These are phyloP conservation scores for Microcebus griseorufus DNA, from an alignment of 2,113 vertebrate genomes.

Conservation along the genomic window DNA sequence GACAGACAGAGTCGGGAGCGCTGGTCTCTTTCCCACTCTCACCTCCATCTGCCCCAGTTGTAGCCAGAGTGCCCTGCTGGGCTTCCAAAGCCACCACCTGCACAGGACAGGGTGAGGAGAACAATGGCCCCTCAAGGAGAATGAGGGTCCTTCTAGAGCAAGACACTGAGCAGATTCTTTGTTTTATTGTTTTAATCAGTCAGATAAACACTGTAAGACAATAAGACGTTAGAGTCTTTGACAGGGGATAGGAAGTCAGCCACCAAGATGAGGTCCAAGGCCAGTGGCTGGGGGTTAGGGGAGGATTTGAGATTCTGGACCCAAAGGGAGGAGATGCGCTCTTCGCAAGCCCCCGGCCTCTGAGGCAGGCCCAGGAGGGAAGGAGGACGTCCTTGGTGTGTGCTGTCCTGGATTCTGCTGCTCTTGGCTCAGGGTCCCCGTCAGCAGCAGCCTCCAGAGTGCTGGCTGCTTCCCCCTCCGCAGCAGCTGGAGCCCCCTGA, in stretches of 20 bases:
- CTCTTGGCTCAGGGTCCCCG: background rate
- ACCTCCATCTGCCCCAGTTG: background rate
- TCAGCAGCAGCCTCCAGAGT: background rate
- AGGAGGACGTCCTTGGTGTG: background rate
- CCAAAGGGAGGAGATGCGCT: background rate
- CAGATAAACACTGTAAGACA: background rate
- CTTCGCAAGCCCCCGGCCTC: background rate
- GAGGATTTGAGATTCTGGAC: background rate
- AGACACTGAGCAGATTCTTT: background rate
- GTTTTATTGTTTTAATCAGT: constrained; percentile 25
- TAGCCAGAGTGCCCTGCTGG: background rate
- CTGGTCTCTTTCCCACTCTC: background rate
- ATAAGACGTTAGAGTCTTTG: background rate
- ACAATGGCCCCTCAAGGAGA: background rate
- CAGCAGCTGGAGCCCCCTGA: no score
- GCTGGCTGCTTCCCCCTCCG: no score
- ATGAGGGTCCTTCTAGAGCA: background rate
- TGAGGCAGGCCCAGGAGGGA: background rate
- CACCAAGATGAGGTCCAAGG: background rate
- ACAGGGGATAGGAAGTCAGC: background rate
- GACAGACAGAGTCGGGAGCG: background rate
- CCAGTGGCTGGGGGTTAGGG: background rate
- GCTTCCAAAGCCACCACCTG: background rate
- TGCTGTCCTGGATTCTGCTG: no score
- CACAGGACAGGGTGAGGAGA: background rate